Percentiles rank a stretch among this genome's conserved stretches.
phyloP scores from a whole-genome alignment of 2,113 vertebrate genomes.

The Arvicanthis niloticus region DNA sequence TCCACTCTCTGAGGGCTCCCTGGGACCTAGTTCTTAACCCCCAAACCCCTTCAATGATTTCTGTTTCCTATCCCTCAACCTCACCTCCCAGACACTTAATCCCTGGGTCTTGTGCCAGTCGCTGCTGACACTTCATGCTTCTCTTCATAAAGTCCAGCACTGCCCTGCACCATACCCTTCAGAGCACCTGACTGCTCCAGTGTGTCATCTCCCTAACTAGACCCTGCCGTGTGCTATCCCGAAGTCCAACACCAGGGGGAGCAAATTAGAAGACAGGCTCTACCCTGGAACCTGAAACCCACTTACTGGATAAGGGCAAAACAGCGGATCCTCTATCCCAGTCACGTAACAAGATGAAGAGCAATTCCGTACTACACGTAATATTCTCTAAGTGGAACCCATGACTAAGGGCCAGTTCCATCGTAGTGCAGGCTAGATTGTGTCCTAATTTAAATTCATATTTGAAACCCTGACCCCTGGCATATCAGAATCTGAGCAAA shows the following conservation, averaged over 20 bases:
- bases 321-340: neutral
- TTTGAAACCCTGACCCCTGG: neutral
- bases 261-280: neutral
- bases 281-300: neutral
- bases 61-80: neutral
- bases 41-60: neutral
- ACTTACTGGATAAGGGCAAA: fast-evolving
- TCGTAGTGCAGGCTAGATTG: neutral
- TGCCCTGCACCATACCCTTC: fast-evolving
- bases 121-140: too few relatives aligned
- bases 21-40: too few relatives aligned
- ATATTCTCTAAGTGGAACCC: neutral
- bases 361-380: fast-evolving
- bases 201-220: neutral
- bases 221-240: neutral
- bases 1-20: neutral
- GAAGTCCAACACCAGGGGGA: fast-evolving
- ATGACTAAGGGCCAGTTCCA: fast-evolving
- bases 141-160: neutral
- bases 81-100: neutral
- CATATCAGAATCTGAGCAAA: neutral
- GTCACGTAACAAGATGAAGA: neutral
- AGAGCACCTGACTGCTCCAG: neutral
- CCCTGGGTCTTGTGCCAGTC: too few relatives aligned
- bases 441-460: neutral